phyloP scores from a whole-genome alignment of 2,113 vertebrate genomes.

The Muntiacus muntjak region DNA sequence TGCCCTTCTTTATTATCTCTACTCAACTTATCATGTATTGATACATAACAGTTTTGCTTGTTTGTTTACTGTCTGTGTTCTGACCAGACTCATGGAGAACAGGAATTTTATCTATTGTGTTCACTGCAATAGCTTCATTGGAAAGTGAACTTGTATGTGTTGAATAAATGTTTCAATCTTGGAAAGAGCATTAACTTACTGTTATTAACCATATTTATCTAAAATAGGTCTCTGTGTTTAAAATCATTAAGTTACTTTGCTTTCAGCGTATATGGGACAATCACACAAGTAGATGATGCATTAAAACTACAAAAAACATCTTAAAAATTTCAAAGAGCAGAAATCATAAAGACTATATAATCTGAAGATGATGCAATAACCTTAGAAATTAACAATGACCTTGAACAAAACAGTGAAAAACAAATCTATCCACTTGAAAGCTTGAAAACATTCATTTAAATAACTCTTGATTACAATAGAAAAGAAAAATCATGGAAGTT shows the following conservation, averaged over 20 bases:
- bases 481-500: background rate
- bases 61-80: background rate
- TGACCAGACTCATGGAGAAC: background rate
- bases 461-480: background rate
- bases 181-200: background rate
- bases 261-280: background rate
- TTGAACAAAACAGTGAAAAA: background rate
- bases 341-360: background rate
- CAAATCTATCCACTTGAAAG: background rate
- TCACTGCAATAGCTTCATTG: background rate
- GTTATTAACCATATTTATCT: background rate
- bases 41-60: background rate
- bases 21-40: background rate
- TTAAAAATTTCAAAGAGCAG: background rate
- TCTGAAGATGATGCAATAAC: background rate
- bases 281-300: background rate
- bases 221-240: background rate
- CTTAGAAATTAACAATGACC: background rate
- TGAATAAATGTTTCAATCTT: background rate
- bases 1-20: background rate
- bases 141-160: background rate
- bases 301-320: background rate
- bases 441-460: background rate
- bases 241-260: background rate
- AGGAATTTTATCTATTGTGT: background rate